A percentile compares a stretch with the other conserved stretches of the same genome.
These are phyloP conservation scores for Oscheius sp. DNA, from an alignment of 2,888 invertebrate species.

Conservation along the genomic window DNA sequence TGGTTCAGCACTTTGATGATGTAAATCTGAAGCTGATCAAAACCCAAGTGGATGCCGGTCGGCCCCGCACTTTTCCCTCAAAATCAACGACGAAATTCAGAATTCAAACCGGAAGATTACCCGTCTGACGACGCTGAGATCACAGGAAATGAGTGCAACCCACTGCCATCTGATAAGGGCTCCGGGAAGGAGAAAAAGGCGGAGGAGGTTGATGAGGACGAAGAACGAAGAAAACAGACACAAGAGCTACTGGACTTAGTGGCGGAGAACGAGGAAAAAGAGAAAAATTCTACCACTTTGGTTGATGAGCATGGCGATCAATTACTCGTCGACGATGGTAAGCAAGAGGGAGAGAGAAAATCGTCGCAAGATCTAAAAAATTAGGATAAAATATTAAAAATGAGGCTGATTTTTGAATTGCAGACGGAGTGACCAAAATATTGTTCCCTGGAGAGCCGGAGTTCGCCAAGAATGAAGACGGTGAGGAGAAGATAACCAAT, in stretches of 20 bases:
- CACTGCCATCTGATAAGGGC: slow-evolving; percentile 9
- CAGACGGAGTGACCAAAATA: slow-evolving; percentile 48
- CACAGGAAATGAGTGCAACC: slow-evolving; percentile 35
- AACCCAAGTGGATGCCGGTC: slow-evolving; percentile 25
- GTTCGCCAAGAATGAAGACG: slow-evolving; percentile 17
- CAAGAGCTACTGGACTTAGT: slow-evolving; percentile 2
- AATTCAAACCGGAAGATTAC: slow-evolving; percentile 31
- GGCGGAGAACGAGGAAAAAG: not conserved
- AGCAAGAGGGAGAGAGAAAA: too few species aligned
- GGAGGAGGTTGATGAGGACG: not conserved
- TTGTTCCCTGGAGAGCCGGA: slow-evolving; percentile 41
- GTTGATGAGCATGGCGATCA: slow-evolving; percentile 49
- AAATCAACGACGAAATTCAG: not conserved
- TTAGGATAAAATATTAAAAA: too few species aligned
- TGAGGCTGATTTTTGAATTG: slow-evolving; percentile 1
- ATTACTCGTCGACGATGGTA: slow-evolving; percentile 38
- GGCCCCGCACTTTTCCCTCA: not conserved
- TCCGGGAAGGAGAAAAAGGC: not conserved
- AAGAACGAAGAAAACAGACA: not conserved
- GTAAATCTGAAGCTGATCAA: slow-evolving; percentile 25
- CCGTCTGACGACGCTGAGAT: slow-evolving; percentile 40
- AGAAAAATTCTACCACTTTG: slow-evolving; percentile 10
- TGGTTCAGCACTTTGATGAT: slow-evolving; percentile 28
- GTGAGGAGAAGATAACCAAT: slow-evolving; percentile 28
- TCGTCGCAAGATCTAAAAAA: too few species aligned